Evolutionary conservation across 2,888 invertebrate genomes (phyloP).

Genomic region (Sussaba pulchella): DNA sequence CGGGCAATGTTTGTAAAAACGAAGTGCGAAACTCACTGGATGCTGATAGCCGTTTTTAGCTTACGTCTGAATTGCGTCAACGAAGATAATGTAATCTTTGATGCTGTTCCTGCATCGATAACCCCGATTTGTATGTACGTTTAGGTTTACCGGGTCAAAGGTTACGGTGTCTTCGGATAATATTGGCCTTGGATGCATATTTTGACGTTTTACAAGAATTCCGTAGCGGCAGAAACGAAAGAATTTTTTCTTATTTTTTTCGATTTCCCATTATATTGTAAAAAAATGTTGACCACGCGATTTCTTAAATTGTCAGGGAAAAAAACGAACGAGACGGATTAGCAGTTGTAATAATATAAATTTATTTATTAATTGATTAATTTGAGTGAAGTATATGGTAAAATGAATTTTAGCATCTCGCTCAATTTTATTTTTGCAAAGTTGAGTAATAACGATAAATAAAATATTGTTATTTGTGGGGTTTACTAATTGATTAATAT

Average conservation of each 20-base stretch:
- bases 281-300: too few species aligned
- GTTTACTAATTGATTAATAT: too few species aligned
- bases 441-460: conserved; percentile 15
- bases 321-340: too few species aligned
- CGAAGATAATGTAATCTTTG: conserved; percentile 43
- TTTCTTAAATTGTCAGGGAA: too few species aligned
- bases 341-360: too few species aligned
- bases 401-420: neutral
- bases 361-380: too few species aligned
- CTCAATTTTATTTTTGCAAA: neutral
- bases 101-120: conserved; percentile 52
- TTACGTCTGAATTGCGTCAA: conserved; percentile 41
- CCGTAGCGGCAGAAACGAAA: too few species aligned
- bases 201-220: too few species aligned
- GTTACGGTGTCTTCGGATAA: neutral
- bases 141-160: neutral
- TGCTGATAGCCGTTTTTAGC: neutral
- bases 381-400: too few species aligned
- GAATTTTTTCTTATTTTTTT: too few species aligned
- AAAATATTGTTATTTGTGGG: too few species aligned
- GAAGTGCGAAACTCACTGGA: neutral
- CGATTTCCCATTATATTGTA: too few species aligned
- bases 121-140: conserved; percentile 6
- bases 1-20: neutral
- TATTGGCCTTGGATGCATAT: neutral